These are phyloP conservation scores for Rapana venosa DNA, from an alignment of 2,888 invertebrate genomes.

Conservation along the genomic window DNA sequence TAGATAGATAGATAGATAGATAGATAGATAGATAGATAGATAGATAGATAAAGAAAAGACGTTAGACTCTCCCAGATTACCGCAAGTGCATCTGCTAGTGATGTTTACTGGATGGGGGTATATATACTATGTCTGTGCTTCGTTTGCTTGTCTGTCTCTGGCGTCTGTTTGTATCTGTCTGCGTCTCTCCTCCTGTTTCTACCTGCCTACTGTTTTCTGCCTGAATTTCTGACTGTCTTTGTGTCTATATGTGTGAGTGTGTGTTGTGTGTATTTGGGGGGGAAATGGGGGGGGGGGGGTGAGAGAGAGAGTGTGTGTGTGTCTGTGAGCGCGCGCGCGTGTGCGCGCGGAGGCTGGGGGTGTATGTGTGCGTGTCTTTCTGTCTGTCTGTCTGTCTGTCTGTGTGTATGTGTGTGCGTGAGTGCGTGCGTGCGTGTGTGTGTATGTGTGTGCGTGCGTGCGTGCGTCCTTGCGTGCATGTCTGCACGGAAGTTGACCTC, in stretches of 20 bases:
- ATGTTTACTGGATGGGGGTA: too few species aligned
- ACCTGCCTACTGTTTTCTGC: too few species aligned
- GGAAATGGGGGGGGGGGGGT: too few species aligned
- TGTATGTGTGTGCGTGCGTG: neutral
- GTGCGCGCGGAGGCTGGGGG: neutral
- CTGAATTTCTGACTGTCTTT: too few species aligned
- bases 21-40: neutral
- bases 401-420: slow-evolving; percentile 5
- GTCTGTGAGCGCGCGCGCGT: neutral
- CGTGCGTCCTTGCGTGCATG: neutral
- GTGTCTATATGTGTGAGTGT: neutral
- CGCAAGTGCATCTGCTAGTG: too few species aligned
- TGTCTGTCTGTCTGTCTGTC: neutral
- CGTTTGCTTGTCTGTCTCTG: neutral
- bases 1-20: neutral
- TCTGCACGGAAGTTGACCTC: neutral
- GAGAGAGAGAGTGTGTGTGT: neutral
- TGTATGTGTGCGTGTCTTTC: neutral
- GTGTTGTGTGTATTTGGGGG: neutral
- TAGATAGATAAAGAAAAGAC: neutral
- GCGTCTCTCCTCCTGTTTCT: neutral
- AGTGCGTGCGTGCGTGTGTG: neutral
- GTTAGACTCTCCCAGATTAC: too few species aligned
- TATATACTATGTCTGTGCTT: too few species aligned
- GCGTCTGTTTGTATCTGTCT: slow-evolving; percentile 2